Conservation (phyloP, 2,113 vertebrate species). For the Picathartes gymnocephalus region DNA sequence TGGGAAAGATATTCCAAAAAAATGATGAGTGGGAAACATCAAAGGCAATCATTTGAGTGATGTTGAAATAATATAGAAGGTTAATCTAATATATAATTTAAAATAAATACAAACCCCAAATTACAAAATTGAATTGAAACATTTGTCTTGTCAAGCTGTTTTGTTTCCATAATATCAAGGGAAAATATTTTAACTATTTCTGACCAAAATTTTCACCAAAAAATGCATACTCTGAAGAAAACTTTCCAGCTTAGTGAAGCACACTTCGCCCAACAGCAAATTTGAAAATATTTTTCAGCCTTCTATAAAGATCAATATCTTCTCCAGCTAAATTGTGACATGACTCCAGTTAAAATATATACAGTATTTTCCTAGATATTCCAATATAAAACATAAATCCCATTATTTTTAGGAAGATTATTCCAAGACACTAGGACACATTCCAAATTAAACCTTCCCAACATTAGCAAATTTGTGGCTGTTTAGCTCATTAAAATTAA, state of each 20-base stretch:
- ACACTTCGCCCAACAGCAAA: background rate
- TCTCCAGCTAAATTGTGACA: background rate
- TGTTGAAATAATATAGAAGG: background rate
- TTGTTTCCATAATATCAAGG: background rate
- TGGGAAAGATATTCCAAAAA: background rate
- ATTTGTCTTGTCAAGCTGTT: background rate
- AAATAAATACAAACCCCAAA: conserved; percentile 25
- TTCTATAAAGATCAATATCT: background rate
- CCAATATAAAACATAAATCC: background rate
- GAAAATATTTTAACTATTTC: conserved; percentile 34
- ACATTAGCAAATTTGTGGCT: background rate
- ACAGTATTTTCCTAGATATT: background rate
- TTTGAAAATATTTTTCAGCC: background rate
- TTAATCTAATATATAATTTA: conserved; percentile 19
- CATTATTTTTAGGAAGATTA: background rate
- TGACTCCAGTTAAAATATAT: background rate
- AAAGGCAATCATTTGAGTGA: background rate
- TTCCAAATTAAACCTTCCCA: background rate
- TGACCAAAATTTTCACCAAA: background rate
- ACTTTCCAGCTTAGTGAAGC: background rate
- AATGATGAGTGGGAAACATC: background rate
- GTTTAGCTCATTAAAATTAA: background rate
- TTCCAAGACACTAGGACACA: background rate
- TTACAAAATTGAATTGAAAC: background rate
- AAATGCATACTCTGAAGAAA: background rate